Conservation (phyloP, 2,888 invertebrate species). For the Drosophila affinis region DNA sequence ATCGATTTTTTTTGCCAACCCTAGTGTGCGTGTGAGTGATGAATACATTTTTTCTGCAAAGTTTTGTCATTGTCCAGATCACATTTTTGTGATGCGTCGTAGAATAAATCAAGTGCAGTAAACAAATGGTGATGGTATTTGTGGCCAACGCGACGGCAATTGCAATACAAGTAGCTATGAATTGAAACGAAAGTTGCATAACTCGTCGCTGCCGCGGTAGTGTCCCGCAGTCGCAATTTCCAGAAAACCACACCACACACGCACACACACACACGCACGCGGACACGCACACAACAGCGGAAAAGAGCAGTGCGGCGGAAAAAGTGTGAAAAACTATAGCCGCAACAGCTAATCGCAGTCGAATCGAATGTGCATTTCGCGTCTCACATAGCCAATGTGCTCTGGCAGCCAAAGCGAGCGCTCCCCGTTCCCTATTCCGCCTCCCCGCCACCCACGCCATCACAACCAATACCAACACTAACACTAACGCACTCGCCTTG, state of each 20-base stretch:
- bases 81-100: conserved; percentile 71
- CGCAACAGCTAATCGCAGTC: conserved; percentile 20
- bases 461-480: conserved; percentile 35
- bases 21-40: conserved; percentile 51
- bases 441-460: conserved; percentile 44
- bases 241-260: conserved; percentile 68
- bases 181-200: conserved; percentile 72
- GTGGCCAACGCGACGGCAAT: conserved; percentile 47
- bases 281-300: conserved; percentile 52
- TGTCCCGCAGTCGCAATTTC: conserved; percentile 71
- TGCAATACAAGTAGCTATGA: conserved; percentile 64
- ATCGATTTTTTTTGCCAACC: no score
- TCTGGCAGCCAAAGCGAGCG: conserved; percentile 49
- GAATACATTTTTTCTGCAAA: conserved; percentile 65
- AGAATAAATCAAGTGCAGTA: conserved; percentile 38
- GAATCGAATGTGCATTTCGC: conserved; percentile 54
- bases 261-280: conserved; percentile 28
- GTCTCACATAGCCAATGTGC: conserved; percentile 63
- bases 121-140: conserved; percentile 55
- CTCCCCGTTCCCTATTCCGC: conserved; percentile 27
- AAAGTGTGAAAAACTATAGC: conserved; percentile 46
- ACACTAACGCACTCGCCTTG: conserved; percentile 53
- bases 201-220: conserved; percentile 53
- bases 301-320: conserved; percentile 58
- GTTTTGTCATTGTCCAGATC: conserved; percentile 73